Base-by-base conservation (phyloP, 2,797 vertebrate genomes). In the Yasuhikotakia modesta region DNA sequence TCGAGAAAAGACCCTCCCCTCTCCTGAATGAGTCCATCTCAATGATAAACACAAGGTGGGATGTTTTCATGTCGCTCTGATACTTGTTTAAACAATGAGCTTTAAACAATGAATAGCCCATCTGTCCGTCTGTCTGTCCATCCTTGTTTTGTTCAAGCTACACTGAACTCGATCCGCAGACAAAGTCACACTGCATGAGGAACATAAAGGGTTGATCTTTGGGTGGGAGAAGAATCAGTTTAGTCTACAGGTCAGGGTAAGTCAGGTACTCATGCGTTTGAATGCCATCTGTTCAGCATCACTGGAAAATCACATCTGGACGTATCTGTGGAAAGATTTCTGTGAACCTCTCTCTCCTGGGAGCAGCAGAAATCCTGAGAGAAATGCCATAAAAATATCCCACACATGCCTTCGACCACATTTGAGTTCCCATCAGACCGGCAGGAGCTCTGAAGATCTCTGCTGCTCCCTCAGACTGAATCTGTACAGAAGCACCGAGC, bases 261-360 rank as follows among this genome's bases (percentile, higher is more conserved):
- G 58, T 78, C 76, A 78, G 76, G 76, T 78, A 78, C 68, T 78
- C 68, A 65, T 57, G 76, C 68, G n/a, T 78, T 61, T 65, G 68
- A 65, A 78, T 78, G 76, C 68, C 76, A 78, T 78, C 76, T 78
- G 76, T 71, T 78, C 76, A 78, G 76, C 68, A 78, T 78, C 76
- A 78, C 14, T 78, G 68, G 58, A 69, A 78, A 70, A 78, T 27
- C 68, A 78, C 76, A 78, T 78, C 76, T 78, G 76, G 76, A 78
- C 64, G 60, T 32, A 50, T 71, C 68, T 65, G 68, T 71, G 76
- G 68, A 78, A 71, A 78, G 76, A 78, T 50, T 78, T 70, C 68
- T 71, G 66, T 77, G 65, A 58, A 52, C 21, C 65, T n/a, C 46
- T 70, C 46, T 70, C 76, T 71, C 76, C 35, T 55, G 76, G 68